Conservation (phyloP, 2,113 vertebrate genomes). For the Mesocricetus auratus region DNA sequence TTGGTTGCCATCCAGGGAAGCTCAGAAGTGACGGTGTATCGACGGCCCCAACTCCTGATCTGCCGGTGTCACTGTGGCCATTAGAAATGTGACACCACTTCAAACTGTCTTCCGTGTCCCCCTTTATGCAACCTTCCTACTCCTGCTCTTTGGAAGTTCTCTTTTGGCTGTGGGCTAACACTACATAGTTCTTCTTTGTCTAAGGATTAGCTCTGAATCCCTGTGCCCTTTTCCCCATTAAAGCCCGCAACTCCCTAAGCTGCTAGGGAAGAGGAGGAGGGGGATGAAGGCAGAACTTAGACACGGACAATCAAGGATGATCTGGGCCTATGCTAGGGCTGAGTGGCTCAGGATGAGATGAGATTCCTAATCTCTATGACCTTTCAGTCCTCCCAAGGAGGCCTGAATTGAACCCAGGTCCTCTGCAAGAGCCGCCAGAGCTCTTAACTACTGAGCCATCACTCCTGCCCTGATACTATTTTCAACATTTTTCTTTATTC, state of each 20-base stretch:
- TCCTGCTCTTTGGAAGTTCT: not conserved
- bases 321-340: not conserved
- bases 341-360: not conserved
- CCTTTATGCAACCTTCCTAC: not conserved
- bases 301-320: not conserved
- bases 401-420: not conserved
- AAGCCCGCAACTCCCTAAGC: not conserved
- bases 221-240: not conserved
- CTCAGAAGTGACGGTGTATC: not conserved
- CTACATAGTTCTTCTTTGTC: not conserved
- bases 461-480: not conserved
- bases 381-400: not conserved
- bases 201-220: not conserved
- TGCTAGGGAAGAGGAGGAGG: not conserved
- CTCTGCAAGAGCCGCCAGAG: not conserved
- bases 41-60: not conserved
- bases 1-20: not conserved
- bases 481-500: not conserved
- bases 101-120: not conserved
- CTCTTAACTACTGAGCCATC: not conserved
- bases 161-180: not conserved
- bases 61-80: rapidly evolving
- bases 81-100: not conserved
- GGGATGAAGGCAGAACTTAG: not conserved
- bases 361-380: not conserved